Evolutionary conservation across 37 sponge, comb jelly and placozoan genomes (phyloP), one percentile per base, ranked within the genome.

Genomic region (Dysidea cf. avara): DNA sequence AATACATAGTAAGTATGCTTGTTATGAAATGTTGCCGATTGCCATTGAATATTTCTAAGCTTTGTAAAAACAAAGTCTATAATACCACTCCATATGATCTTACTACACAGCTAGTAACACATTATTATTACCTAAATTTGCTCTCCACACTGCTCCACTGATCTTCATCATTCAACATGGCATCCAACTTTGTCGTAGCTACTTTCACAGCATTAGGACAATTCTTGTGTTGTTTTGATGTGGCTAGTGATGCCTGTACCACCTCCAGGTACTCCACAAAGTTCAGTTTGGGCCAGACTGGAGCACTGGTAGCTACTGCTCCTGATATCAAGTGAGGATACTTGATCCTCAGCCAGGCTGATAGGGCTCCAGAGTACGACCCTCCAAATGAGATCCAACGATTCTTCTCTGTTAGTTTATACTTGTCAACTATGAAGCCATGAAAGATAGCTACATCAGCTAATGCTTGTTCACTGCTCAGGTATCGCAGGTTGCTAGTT

Each of bases 311-410:
- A 24, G 94, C 94, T 33, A 94, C 74, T 0, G 94, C 83, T 1
- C 86, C 94, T 46, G 39, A 73, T 13, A 90, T 86, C 21, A 74
- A 26, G 35, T 88, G 71, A 3, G 94, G 94, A 53, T 94, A 82
- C 53, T 76, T 57, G 33, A 82, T 64, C 20, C 94, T 68, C 35
- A 90, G 51, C 94, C 94, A 94, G 0, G 87, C 94, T 14, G 91
- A 72, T 4, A 94, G 77, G 25, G 85, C 87, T 18, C 94, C 88
- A 14, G 94, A 68, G 49, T 93, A 93, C 0, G 94, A 93, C 16
- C 94, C 94, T 31, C 94, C 94, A 77, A 89, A 90, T 5, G 71
- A 61, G 63, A 94, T 68, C 94, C 94, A 94, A 71, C 66, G 66
- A 32, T 81, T 81, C 35, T 5, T 25, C 43, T 54, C 66, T 7